Conservation (phyloP, 2,888 invertebrate species). For the Eupithecia insigniata region DNA sequence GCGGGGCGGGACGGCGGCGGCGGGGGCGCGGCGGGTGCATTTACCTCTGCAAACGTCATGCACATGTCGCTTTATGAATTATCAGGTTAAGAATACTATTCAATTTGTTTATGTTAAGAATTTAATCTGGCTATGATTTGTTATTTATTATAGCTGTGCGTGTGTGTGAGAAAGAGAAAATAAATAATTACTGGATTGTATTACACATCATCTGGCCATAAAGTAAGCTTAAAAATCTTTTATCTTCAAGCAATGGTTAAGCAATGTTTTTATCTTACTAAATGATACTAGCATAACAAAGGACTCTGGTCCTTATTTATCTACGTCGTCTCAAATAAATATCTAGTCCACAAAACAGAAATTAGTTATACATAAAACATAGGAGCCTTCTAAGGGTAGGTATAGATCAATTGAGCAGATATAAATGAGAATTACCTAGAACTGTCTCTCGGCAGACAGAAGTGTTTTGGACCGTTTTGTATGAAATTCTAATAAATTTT, state of each 20-base stretch:
- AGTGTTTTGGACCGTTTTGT: not conserved
- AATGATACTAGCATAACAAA: not conserved
- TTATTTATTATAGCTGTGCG: too few relatives aligned
- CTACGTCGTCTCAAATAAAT: not conserved
- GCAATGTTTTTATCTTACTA: not conserved
- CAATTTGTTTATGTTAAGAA: not conserved
- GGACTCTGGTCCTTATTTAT: not conserved
- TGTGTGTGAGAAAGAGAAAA: not conserved
- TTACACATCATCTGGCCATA: not conserved
- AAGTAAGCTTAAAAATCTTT: not conserved
- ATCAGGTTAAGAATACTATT: constrained; percentile 11
- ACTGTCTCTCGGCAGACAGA: not conserved
- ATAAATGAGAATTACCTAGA: not conserved
- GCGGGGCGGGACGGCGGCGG: not conserved
- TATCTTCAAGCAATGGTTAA: not conserved
- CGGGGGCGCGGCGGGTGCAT: constrained; percentile 37
- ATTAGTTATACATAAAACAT: not conserved
- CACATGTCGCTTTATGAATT: constrained; percentile 15
- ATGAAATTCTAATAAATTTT: not conserved
- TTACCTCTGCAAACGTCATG: constrained; percentile 35
- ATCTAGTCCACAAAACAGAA: not conserved
- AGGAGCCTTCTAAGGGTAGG: not conserved
- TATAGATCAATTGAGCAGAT: not conserved
- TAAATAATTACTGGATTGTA: not conserved
- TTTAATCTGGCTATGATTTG: not conserved